phyloP scores from a whole-genome alignment of 2,797 vertebrate species.

The Acipenser oxyrinchus region DNA sequence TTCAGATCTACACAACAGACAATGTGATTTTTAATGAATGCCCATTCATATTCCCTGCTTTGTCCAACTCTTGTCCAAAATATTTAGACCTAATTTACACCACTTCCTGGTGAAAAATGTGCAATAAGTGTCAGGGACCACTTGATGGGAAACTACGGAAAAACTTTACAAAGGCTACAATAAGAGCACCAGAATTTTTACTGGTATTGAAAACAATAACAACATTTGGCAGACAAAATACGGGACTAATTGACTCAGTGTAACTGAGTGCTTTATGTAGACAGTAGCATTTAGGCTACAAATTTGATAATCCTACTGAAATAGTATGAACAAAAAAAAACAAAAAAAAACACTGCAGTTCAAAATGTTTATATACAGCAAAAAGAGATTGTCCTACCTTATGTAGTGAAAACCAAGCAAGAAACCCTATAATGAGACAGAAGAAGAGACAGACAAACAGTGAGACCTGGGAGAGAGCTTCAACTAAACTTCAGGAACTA shows the following conservation, averaged over 20 bases:
- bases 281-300: too few relatives aligned
- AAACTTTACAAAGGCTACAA: too few relatives aligned
- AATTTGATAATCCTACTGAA: not conserved
- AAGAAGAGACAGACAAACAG: not conserved
- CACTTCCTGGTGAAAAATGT: too few relatives aligned
- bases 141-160: too few relatives aligned
- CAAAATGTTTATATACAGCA: not conserved
- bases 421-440: not conserved
- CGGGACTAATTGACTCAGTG: too few relatives aligned
- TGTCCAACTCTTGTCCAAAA: not conserved
- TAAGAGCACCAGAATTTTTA: too few relatives aligned
- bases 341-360: not conserved
- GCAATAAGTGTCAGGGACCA: too few relatives aligned
- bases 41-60: not conserved
- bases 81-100: too few relatives aligned
- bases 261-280: too few relatives aligned
- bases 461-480: too few relatives aligned
- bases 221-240: too few relatives aligned
- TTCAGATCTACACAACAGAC: slow-evolving; percentile 16
- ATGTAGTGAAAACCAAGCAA: not conserved
- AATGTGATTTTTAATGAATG: not conserved
- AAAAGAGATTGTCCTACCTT: not conserved
- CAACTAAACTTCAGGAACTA: not conserved
- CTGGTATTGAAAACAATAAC: too few relatives aligned
- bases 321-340: not conserved